Evolutionary conservation across 2,888 invertebrate genomes (phyloP).

Genomic region (Tipula confusa): DNA sequence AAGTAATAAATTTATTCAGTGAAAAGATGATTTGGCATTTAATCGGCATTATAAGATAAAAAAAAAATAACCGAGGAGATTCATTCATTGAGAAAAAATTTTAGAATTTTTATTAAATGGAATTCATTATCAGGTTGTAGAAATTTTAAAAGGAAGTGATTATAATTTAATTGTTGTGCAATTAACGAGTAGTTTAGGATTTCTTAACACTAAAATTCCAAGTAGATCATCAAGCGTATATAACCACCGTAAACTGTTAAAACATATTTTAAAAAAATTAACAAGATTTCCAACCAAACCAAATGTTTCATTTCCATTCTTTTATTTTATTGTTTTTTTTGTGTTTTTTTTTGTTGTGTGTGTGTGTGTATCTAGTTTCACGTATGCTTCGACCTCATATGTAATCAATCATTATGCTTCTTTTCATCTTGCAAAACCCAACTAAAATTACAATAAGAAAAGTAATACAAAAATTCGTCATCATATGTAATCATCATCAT

Average conservation of each 20-base stretch:
- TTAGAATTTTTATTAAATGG: neutral
- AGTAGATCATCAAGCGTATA: neutral
- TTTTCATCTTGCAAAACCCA: neutral
- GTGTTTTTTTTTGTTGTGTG: too few relatives aligned
- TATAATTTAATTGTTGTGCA: neutral
- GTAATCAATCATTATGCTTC: conserved; percentile 28
- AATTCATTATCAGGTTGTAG: neutral
- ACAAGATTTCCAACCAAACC: neutral
- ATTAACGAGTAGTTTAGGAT: neutral
- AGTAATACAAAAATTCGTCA: neutral
- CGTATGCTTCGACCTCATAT: conserved; percentile 26
- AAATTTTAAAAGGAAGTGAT: neutral
- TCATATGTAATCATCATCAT: neutral
- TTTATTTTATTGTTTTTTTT: too few relatives aligned
- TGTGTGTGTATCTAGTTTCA: neutral
- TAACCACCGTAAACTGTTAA: neutral
- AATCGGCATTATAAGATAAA: neutral
- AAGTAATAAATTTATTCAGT: neutral
- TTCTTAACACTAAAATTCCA: neutral
- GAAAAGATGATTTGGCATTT: conserved; percentile 12
- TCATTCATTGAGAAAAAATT: neutral
- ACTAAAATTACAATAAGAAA: neutral
- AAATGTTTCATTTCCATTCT: neutral
- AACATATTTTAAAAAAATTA: neutral
- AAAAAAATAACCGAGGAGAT: neutral